phyloP scores from a whole-genome alignment of 1,140 invertebrate species.

The Rhagoletis zephyria region DNA sequence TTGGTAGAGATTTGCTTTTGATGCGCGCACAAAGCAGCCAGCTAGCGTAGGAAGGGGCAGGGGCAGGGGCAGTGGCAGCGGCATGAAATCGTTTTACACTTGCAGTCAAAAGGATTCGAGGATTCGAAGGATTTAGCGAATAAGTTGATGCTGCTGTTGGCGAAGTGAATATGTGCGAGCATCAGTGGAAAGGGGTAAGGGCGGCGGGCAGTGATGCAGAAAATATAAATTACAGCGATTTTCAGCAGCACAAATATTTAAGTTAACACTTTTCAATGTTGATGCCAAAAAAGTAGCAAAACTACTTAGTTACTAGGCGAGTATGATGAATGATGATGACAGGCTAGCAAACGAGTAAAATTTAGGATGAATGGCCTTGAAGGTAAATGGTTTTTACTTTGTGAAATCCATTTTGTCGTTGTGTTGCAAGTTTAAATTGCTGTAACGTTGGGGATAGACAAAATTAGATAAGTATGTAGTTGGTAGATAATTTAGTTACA shows the following conservation, averaged over 20 bases:
- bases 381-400: not conserved
- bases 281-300: constrained; percentile 13
- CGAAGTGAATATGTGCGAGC: no score
- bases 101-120: not conserved
- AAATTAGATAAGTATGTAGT: no score
- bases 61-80: not conserved
- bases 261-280: constrained; percentile 32
- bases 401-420: no score
- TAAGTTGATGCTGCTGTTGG: not conserved
- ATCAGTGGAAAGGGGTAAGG: not conserved
- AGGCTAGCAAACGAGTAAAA: not conserved
- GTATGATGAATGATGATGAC: constrained; percentile 12
- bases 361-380: not conserved
- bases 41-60: not conserved
- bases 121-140: not conserved
- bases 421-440: no score
- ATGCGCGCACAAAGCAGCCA: not conserved
- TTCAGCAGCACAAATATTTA: constrained; percentile 36
- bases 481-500: no score
- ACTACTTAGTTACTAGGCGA: not conserved
- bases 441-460: no score
- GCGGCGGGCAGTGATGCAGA: not conserved
- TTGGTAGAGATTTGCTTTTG: constrained; percentile 10
- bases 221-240: constrained; percentile 39
- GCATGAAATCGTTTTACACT: not conserved